Base-by-base conservation (phyloP, 1,140 invertebrate genomes). In the Littorina saxatilis region DNA sequence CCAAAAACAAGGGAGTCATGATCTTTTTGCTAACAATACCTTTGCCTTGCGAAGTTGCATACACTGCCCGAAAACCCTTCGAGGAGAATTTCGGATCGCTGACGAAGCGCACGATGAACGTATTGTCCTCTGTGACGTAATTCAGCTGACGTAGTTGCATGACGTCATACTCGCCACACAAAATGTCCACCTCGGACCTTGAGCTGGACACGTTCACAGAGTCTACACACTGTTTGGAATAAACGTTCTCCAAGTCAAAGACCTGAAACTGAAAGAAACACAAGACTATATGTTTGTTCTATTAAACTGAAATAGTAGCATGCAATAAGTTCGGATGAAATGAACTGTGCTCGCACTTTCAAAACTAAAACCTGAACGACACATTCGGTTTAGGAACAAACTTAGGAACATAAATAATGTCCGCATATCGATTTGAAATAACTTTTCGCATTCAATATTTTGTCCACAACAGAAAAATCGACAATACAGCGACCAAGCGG, bases 201-300 rank as follows among this genome's bases (percentile, higher is more conserved):
- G 40, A 47, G n/a, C 55, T 17, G 20, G 70, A 61, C 9, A 81
- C 80, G 4, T n/a, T 73, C 0, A 81, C 43, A 23, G 39, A 75
- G 50, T 81, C 80, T 29, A 81, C 52, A 43, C 80, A 81, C 29
- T 75, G 73, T 1, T 37, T 23, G 5, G 37, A 47, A 39, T 81
- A 81, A 9, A 73, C 32, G 32, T 66, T 32, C 55, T 81, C 80
- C 52, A 81, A 40, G 13, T 79, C 29, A 29, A 78, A 58, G 29
- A 55, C 13, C 77, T 82, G 81, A 80, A 79, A 78, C 81, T 82
- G 61, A n/a, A 17, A 50, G 23, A 63, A 32, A 66, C 15, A 77
- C 5, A 37, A 13, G 27, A 17, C 37, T 2, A 32, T 9, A 27
- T 61, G n/a, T 52, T 11, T 32, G 23, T 32, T 52, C n/a, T 43